Evolutionary conservation across 2,888 invertebrate species (phyloP).

Genomic region (Dioctria rufipes): DNA sequence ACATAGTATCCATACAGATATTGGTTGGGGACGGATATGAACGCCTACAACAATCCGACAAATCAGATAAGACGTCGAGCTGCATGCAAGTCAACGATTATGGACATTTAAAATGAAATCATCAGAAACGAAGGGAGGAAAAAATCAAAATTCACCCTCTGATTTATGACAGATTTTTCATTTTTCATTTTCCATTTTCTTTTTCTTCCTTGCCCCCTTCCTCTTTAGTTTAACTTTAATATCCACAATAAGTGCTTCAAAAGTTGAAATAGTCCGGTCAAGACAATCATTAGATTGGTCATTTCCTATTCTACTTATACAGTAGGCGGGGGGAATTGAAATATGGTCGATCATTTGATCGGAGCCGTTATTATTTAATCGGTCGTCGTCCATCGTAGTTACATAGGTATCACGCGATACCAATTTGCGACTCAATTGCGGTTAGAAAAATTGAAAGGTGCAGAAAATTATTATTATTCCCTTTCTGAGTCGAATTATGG

Average conservation of each 20-base stretch:
- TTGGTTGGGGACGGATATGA: conserved; percentile 1
- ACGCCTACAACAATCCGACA: conserved; percentile 16
- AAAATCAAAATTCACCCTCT: conserved; percentile 10
- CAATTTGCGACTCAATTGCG: conserved; percentile 41
- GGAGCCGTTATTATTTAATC: conserved; percentile 41
- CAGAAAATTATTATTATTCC: too few relatives aligned
- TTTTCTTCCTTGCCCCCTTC: background rate
- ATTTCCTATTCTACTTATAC: conserved; percentile 15
- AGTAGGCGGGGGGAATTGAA: background rate
- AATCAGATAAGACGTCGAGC: conserved; percentile 3
- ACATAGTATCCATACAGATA: conserved; percentile 1
- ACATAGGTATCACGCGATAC: conserved; percentile 15
- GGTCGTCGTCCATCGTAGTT: background rate
- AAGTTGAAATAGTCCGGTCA: background rate
- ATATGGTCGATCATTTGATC: conserved; percentile 34
- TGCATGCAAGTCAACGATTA: conserved; percentile 29
- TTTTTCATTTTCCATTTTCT: background rate
- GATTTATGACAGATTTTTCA: conserved; percentile 5
- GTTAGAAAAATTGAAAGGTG: too few relatives aligned
- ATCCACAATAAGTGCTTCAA: background rate
- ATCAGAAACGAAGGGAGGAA: background rate
- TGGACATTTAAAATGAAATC: conserved; percentile 26
- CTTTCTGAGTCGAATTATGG: too few relatives aligned
- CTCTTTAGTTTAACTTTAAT: background rate
- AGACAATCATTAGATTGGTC: background rate